phyloP scores from a whole-genome alignment of 2,113 vertebrate genomes.

The Ahaetulla prasina region DNA sequence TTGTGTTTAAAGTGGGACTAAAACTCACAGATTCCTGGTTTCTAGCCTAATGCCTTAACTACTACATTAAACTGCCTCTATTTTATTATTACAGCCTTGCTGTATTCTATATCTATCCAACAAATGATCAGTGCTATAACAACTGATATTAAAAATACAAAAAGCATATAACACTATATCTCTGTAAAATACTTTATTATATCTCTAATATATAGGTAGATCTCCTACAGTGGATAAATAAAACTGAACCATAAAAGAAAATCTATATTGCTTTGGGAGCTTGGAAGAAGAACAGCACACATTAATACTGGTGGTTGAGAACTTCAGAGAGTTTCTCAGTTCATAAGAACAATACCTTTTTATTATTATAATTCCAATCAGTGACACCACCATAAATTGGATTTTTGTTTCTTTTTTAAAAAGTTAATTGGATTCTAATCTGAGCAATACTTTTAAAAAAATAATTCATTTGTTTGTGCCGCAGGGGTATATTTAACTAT shows the following conservation, averaged over 20 bases:
- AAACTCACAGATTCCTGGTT: neutral
- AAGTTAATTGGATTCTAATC: slow-evolving; percentile 8
- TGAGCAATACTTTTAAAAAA: neutral
- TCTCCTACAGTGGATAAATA: neutral
- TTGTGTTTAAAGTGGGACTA: neutral
- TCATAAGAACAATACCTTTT: neutral
- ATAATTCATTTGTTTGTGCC: neutral
- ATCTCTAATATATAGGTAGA: neutral
- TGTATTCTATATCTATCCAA: neutral
- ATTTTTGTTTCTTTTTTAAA: neutral
- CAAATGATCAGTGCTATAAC: neutral
- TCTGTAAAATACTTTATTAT: neutral
- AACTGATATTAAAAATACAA: neutral
- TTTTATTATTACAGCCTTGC: neutral
- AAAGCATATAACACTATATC: neutral
- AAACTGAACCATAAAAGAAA: neutral
- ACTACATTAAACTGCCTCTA: neutral
- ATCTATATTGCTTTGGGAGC: fast-evolving
- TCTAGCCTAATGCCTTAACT: neutral
- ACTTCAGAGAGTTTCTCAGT: neutral
- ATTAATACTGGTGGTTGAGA: neutral
- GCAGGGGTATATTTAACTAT: neutral
- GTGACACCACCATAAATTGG: neutral
- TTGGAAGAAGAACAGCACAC: neutral
- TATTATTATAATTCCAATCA: slow-evolving; percentile 20